A percentile compares a stretch with the other conserved stretches of the same genome.
Evolutionary conservation across 2,113 vertebrate species (phyloP).

Genomic region (Penelope pileata): DNA sequence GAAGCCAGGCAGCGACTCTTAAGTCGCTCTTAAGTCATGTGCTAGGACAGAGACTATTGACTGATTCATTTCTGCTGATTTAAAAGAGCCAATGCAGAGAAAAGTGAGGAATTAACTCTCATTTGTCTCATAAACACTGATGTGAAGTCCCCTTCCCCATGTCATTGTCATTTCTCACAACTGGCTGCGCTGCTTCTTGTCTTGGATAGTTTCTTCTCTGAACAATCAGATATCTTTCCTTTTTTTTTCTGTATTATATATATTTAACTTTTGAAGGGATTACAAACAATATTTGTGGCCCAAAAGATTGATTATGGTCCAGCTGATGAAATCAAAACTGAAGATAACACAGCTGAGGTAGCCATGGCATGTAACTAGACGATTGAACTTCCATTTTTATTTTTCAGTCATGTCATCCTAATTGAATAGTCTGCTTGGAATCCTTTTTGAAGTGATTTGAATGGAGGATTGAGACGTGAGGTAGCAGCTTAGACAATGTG

Average conservation of each 20-base stretch:
- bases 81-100: background rate
- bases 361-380: background rate
- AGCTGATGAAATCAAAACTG: background rate
- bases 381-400: constrained; percentile 3
- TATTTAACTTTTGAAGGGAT: background rate
- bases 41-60: background rate
- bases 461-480: background rate
- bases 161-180: background rate
- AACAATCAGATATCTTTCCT: background rate
- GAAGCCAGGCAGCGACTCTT: background rate
- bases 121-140: background rate
- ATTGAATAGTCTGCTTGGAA: constrained; percentile 4
- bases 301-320: background rate
- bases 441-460: constrained; percentile 1
- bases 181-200: background rate
- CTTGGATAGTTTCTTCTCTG: background rate
- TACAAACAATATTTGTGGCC: background rate
- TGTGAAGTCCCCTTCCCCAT: background rate
- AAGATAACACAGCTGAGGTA: background rate
- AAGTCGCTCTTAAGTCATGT: background rate
- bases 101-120: background rate
- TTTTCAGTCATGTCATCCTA: constrained; percentile 6
- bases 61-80: background rate
- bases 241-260: background rate
- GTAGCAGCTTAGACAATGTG: background rate